phyloP scores from a whole-genome alignment of 2,888 invertebrate species.

The Phaonia tiefii region DNA sequence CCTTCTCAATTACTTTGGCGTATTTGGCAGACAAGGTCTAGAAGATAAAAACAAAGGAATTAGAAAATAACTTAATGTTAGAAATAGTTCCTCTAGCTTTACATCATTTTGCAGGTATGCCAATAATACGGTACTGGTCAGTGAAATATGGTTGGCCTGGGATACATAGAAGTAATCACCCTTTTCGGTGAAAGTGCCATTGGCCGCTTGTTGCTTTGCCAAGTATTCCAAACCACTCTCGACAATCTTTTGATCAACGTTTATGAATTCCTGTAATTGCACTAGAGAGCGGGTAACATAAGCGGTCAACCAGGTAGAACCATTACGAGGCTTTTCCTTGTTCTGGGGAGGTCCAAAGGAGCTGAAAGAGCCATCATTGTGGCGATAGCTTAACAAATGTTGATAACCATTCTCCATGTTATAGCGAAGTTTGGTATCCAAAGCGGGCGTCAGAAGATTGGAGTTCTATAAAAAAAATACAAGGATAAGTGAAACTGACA shows the following conservation, averaged over 20 bases:
- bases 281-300: conserved; percentile 89
- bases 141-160: conserved; percentile 84
- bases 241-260: conserved; percentile 86
- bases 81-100: conserved; percentile 73
- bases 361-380: conserved; percentile 93
- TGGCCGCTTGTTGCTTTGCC: conserved; percentile 84
- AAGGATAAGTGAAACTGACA: neutral
- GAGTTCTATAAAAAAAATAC: conserved; percentile 70
- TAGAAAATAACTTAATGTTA: neutral
- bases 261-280: conserved; percentile 86
- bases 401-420: conserved; percentile 93
- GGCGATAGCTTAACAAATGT: conserved; percentile 91
- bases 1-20: conserved; percentile 87
- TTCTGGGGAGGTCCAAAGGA: conserved; percentile 84
- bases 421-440: conserved; percentile 83
- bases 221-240: conserved; percentile 87
- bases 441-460: conserved; percentile 84
- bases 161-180: conserved; percentile 88
- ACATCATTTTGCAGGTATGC: conserved; percentile 86
- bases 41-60: conserved; percentile 79
- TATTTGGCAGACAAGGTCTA: conserved; percentile 76
- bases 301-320: conserved; percentile 91
- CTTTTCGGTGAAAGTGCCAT: conserved; percentile 90
- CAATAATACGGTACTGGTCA: conserved; percentile 89
- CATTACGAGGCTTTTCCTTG: conserved; percentile 80